Evolutionary conservation across 1,140 invertebrate species (phyloP).

Genomic region (Zeugodacus cucurbitae): DNA sequence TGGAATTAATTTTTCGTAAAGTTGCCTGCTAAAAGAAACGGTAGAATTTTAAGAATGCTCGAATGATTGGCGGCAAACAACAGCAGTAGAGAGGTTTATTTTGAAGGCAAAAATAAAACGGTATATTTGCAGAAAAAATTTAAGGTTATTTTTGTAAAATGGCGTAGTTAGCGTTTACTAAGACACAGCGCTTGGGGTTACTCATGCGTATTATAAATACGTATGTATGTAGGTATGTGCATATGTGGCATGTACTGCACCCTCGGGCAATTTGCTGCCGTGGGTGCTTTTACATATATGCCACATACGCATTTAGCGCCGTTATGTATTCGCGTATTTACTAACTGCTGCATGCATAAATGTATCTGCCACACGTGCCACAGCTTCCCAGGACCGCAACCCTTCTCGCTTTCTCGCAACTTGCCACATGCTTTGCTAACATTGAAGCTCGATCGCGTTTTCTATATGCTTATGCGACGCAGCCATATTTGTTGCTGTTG

Average conservation of each 20-base stretch:
- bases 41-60: neutral
- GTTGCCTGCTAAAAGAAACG: neutral
- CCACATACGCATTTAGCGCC: neutral
- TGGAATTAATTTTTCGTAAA: neutral
- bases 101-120: neutral
- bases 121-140: neutral
- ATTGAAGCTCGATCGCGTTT: neutral
- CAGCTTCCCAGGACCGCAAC: neutral
- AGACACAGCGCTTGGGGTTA: neutral
- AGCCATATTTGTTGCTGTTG: neutral
- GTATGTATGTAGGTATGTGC: neutral
- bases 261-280: neutral
- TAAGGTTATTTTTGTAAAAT: neutral
- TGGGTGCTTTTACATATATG: conserved; percentile 35
- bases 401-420: neutral
- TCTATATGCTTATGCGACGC: neutral
- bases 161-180: neutral
- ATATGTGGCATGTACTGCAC: neutral
- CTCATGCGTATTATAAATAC: neutral
- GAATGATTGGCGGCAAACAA: neutral
- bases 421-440: neutral
- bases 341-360: neutral
- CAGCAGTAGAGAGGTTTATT: neutral
- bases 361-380: conserved; percentile 1
- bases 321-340: neutral